phyloP scores from a whole-genome alignment of 2,797 vertebrate species.

The Cossypha niveicapilla region DNA sequence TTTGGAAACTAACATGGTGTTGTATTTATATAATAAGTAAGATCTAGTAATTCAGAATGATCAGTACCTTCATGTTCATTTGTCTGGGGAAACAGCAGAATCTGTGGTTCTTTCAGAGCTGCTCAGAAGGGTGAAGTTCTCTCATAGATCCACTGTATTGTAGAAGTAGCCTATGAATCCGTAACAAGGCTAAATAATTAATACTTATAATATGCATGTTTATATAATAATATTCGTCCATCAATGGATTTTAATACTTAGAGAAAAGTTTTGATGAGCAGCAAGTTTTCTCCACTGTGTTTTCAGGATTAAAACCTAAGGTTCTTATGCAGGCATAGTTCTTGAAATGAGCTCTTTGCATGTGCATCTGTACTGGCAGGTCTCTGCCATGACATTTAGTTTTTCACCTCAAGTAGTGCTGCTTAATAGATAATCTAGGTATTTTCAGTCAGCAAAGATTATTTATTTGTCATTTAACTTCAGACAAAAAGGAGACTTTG shows the following conservation, averaged over 20 bases:
- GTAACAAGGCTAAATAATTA: not conserved
- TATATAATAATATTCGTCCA: not conserved
- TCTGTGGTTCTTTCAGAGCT: not conserved
- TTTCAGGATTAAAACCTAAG: not conserved
- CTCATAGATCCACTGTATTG: fast-evolving
- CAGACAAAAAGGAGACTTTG: not conserved
- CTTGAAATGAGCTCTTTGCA: not conserved
- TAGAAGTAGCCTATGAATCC: not conserved
- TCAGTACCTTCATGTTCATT: fast-evolving
- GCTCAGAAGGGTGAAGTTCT: not conserved
- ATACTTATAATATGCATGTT: not conserved
- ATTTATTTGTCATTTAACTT: conserved; percentile 22
- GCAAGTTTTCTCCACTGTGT: not conserved
- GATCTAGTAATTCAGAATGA: not conserved
- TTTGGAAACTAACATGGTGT: not conserved
- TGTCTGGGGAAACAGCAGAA: not conserved
- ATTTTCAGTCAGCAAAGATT: not conserved
- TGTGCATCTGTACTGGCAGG: not conserved
- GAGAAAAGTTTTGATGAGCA: not conserved
- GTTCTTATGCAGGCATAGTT: not conserved
- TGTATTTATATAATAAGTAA: not conserved
- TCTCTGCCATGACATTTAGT: not conserved
- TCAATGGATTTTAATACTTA: not conserved
- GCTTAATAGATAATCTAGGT: not conserved
- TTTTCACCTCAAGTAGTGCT: not conserved